phyloP scores from a whole-genome alignment of 2,113 vertebrate species.

The Cricetomys ansorgei region DNA sequence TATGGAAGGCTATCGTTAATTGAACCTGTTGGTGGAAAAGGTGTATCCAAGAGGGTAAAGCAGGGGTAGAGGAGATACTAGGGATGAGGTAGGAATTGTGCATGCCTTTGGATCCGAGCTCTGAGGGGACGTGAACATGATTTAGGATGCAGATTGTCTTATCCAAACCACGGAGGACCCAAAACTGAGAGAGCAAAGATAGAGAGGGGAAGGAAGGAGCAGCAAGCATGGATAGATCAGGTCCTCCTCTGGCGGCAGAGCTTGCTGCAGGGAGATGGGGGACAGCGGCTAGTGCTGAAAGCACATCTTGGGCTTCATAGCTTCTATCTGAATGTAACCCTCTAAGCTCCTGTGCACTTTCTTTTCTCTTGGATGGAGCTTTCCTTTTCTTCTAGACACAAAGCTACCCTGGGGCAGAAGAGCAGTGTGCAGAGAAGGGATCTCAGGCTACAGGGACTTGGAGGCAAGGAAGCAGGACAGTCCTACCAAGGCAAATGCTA shows the following conservation, averaged over 20 bases:
- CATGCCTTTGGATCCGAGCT: not conserved
- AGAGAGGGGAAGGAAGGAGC: slow-evolving; percentile 12
- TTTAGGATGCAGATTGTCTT: slow-evolving; percentile 28
- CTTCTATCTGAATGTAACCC: not conserved
- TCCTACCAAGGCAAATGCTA: not conserved
- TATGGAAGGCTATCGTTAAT: not conserved
- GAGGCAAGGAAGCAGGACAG: not conserved
- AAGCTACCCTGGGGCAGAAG: not conserved
- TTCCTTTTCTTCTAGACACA: not conserved
- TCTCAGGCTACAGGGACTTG: not conserved
- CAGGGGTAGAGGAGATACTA: not conserved
- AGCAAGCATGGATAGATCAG: not conserved
- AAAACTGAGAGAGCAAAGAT: slow-evolving; percentile 10
- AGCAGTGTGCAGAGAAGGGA: not conserved
- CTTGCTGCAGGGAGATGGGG: slow-evolving; percentile 58
- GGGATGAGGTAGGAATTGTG: slow-evolving; percentile 3
- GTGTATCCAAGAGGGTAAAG: not conserved
- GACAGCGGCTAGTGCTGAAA: slow-evolving; percentile 75
- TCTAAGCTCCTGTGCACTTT: not conserved
- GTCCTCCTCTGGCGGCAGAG: not conserved
- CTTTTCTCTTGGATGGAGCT: not conserved
- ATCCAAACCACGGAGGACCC: not conserved
- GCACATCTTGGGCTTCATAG: not conserved
- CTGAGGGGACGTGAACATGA: not conserved
- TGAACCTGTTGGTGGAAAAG: slow-evolving; percentile 62